Evolutionary conservation across 2,797 vertebrate genomes (phyloP).

Genomic region (Ispidina lecontei): DNA sequence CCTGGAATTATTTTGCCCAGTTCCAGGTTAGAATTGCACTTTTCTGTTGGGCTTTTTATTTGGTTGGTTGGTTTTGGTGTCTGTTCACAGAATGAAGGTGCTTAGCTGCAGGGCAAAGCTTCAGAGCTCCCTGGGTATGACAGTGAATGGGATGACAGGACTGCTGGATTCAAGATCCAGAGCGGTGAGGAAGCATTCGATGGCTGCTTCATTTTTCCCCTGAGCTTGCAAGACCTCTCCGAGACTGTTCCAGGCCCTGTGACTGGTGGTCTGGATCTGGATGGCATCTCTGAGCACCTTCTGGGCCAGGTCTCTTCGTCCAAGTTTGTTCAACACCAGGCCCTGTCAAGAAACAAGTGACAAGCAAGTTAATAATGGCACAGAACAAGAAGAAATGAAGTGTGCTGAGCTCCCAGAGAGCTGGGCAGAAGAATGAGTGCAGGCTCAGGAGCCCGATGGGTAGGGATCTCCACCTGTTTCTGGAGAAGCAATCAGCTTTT

Average conservation of each 20-base stretch:
- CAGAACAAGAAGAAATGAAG: background rate
- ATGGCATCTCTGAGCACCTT: conserved; percentile 93
- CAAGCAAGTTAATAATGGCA: background rate
- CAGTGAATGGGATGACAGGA: conserved; percentile 90
- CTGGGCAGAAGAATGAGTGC: accelerated
- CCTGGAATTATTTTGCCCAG: background rate
- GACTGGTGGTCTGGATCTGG: conserved; percentile 87
- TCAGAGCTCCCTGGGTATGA: conserved; percentile 94
- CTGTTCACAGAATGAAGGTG: background rate
- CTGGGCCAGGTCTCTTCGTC: conserved; percentile 87
- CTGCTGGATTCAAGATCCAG: conserved; percentile 95
- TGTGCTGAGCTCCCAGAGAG: background rate
- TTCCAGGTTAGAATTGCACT: conserved; percentile 31
- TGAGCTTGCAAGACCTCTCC: conserved; percentile 91
- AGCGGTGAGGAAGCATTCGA: conserved; percentile 92
- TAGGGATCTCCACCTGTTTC: background rate
- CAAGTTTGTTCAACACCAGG: conserved; percentile 85
- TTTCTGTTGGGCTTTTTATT: background rate
- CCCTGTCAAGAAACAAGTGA: conserved; percentile 82
- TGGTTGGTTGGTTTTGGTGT: background rate
- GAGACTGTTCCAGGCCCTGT: conserved; percentile 92
- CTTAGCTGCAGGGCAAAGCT: background rate
- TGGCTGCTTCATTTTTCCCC: conserved; percentile 85
- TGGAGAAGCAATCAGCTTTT: background rate
- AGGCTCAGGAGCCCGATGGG: background rate